Evolutionary conservation across 1,140 invertebrate species (phyloP).

Genomic region (Globodera rostochiensis): DNA sequence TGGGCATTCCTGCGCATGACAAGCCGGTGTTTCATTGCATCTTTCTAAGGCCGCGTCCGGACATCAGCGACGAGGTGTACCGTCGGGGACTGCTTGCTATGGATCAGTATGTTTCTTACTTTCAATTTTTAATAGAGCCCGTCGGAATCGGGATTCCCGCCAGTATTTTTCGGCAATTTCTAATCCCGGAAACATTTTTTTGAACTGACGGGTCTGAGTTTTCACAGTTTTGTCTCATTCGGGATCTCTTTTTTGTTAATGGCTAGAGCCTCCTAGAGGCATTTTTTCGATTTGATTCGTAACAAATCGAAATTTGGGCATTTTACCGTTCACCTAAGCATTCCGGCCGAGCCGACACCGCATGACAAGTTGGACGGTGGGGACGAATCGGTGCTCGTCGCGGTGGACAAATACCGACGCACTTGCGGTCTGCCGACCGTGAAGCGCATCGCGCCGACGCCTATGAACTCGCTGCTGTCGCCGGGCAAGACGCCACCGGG

Average conservation of each 20-base stretch:
- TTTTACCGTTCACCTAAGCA: not conserved
- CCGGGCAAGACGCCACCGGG: slow-evolving; percentile 10
- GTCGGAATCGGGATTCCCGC: too few relatives aligned
- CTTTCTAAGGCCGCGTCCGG: slow-evolving; percentile 2
- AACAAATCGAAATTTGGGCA: not conserved
- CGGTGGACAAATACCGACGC: slow-evolving; percentile 6
- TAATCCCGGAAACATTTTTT: not conserved
- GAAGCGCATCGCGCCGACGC: not conserved
- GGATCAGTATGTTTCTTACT: not conserved
- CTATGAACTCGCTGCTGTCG: slow-evolving; percentile 7
- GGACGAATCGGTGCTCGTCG: not conserved
- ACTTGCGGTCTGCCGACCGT: slow-evolving; percentile 7
- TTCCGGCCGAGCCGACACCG: not conserved
- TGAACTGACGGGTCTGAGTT: too few relatives aligned
- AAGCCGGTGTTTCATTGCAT: slow-evolving; percentile 19
- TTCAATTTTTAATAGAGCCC: not conserved
- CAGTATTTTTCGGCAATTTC: too few relatives aligned
- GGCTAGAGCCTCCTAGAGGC: too few relatives aligned
- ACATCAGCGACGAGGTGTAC: not conserved
- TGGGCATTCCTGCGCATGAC: slow-evolving; percentile 13
- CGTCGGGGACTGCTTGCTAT: not conserved
- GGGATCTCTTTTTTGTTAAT: too few relatives aligned
- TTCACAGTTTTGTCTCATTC: too few relatives aligned
- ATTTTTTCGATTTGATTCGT: too few relatives aligned
- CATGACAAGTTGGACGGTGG: slow-evolving; percentile 3